Evolutionary conservation across 2,113 vertebrate species (phyloP).

Genomic region (Saimiri boliviensis): DNA sequence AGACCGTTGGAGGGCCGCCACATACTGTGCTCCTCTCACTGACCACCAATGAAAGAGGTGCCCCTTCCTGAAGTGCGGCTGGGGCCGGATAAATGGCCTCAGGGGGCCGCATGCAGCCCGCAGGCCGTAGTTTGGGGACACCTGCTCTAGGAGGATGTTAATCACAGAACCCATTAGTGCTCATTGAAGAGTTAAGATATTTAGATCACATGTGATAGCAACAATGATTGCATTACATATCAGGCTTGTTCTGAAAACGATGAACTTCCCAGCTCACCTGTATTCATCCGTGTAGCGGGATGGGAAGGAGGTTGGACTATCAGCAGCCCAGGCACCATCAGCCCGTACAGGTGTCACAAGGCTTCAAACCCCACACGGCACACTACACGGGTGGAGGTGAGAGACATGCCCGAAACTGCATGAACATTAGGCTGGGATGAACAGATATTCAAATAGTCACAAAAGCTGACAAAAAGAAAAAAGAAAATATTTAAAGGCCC

Average conservation of each 20-base stretch:
- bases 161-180: neutral
- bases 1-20: too few relatives aligned
- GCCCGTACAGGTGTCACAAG: neutral
- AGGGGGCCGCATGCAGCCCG: too few relatives aligned
- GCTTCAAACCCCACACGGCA: neutral
- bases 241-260: rapidly evolving
- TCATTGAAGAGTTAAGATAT: neutral
- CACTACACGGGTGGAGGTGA: neutral
- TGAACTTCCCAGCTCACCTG: rapidly evolving
- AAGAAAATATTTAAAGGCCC: rapidly evolving
- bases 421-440: neutral
- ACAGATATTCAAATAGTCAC: neutral
- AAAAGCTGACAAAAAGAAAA: neutral
- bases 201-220: neutral
- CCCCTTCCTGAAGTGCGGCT: too few relatives aligned
- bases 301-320: too few relatives aligned
- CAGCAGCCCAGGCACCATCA: too few relatives aligned
- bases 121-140: too few relatives aligned
- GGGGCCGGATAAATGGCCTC: too few relatives aligned
- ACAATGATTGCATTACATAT: rapidly evolving
- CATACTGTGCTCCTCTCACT: too few relatives aligned
- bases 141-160: too few relatives aligned
- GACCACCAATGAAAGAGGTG: too few relatives aligned
- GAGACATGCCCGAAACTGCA: neutral
- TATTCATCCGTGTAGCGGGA: rapidly evolving